phyloP scores from a whole-genome alignment of 2,888 invertebrate species.

The Pyrrhia umbra region DNA sequence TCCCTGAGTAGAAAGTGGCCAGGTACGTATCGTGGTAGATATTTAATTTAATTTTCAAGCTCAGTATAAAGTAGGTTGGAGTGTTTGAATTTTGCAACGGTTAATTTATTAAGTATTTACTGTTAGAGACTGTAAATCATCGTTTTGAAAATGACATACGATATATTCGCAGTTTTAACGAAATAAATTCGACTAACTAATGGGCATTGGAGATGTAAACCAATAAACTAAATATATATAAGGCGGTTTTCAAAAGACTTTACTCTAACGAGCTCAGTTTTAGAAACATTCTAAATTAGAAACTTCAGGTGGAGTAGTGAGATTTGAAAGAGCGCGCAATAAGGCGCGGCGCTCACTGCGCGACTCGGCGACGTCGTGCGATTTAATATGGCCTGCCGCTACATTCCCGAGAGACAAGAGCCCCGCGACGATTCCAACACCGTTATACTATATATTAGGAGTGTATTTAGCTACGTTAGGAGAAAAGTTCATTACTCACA shows the following conservation, averaged over 20 bases:
- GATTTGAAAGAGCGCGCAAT: constrained; percentile 70
- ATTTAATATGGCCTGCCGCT: constrained; percentile 67
- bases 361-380: constrained; percentile 51
- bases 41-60: constrained; percentile 16
- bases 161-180: neutral
- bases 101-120: neutral
- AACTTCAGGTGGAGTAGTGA: constrained; percentile 67
- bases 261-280: constrained; percentile 41
- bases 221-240: neutral
- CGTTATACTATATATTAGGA: constrained; percentile 23
- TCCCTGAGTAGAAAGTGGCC: constrained; percentile 1
- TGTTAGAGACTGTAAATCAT: neutral
- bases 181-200: neutral
- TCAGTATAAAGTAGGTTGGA: neutral
- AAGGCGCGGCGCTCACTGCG: constrained; percentile 45
- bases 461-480: constrained; percentile 15
- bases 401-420: constrained; percentile 60
- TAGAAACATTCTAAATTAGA: constrained; percentile 44
- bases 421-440: constrained; percentile 47
- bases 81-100: neutral
- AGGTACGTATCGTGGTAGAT: constrained; percentile 15
- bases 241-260: constrained; percentile 30
- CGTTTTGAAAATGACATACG: neutral
- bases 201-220: neutral
- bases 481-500: constrained; percentile 39